Evolutionary conservation across 2,888 invertebrate species (phyloP).

Genomic region (Volucella inflata): DNA sequence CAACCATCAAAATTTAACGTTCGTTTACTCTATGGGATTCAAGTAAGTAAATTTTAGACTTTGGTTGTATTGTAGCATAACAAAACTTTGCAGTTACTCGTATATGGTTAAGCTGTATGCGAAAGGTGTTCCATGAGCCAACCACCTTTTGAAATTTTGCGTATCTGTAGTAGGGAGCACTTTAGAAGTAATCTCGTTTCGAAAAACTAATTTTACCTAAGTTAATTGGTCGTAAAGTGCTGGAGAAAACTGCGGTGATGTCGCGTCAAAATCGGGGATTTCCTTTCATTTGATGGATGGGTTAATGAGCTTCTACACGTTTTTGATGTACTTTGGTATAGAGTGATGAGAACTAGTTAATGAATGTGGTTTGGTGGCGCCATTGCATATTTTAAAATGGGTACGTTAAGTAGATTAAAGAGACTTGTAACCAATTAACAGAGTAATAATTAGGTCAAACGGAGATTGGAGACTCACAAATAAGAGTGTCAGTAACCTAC

Average conservation of each 20-base stretch:
- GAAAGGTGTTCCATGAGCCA: too few species aligned
- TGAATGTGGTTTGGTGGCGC: conserved; percentile 16
- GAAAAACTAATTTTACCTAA: background rate
- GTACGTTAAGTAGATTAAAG: conserved; percentile 4
- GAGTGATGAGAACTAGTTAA: conserved; percentile 2
- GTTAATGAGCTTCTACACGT: conserved; percentile 27
- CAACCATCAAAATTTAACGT: too few species aligned
- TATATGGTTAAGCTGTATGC: too few species aligned
- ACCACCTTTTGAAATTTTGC: background rate
- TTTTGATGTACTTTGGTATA: background rate
- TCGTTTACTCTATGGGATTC: too few species aligned
- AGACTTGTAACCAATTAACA: conserved; percentile 27
- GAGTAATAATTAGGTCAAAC: conserved; percentile 15
- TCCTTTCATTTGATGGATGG: conserved; percentile 31
- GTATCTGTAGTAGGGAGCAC: too few species aligned
- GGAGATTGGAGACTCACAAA: background rate
- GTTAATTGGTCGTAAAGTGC: conserved; percentile 28
- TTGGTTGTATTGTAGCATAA: too few species aligned
- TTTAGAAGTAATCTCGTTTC: too few species aligned
- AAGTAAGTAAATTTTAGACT: too few species aligned
- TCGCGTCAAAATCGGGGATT: background rate
- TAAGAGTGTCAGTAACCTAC: too few species aligned
- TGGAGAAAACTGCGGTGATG: background rate
- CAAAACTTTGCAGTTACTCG: too few species aligned
- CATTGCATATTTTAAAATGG: background rate